phyloP scores from a whole-genome alignment of 2,797 vertebrate genomes.

The Cyprinodon diabolis region DNA sequence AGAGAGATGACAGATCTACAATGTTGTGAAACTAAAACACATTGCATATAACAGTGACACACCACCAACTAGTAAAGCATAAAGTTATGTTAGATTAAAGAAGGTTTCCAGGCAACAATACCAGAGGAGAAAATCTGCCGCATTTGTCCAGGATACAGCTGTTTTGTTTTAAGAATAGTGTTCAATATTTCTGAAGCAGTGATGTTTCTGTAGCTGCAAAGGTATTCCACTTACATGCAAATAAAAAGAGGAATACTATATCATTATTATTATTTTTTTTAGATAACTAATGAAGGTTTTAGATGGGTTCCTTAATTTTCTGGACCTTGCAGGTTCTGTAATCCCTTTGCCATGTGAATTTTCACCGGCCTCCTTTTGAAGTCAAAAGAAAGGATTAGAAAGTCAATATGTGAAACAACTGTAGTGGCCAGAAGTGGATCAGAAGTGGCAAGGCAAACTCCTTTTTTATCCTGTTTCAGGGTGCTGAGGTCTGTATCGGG shows the following conservation, averaged over 20 bases:
- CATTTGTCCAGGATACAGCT: neutral
- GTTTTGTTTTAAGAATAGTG: neutral
- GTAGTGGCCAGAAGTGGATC: slow-evolving; percentile 1
- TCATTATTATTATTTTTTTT: neutral
- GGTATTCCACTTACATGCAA: neutral
- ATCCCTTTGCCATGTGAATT: slow-evolving; percentile 3
- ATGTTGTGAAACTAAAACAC: neutral
- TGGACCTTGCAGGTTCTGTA: neutral
- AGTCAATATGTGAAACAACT: neutral
- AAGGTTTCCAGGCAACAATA: neutral
- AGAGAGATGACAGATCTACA: neutral
- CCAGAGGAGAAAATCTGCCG: neutral
- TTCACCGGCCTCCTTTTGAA: neutral
- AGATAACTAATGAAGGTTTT: neutral
- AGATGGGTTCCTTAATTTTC: neutral
- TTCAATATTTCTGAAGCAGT: neutral
- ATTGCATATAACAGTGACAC: neutral
- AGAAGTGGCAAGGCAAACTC: neutral
- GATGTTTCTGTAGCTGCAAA: neutral
- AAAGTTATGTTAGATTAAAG: neutral
- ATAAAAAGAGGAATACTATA: neutral
- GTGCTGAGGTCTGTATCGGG: neutral
- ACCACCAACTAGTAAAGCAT: neutral
- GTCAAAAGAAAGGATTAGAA: neutral
- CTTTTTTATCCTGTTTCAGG: neutral